A percentile compares a stretch with the other conserved stretches of the same genome.
phyloP scores from a whole-genome alignment of 1,140 invertebrate species.

The Brachionus koreanus region DNA sequence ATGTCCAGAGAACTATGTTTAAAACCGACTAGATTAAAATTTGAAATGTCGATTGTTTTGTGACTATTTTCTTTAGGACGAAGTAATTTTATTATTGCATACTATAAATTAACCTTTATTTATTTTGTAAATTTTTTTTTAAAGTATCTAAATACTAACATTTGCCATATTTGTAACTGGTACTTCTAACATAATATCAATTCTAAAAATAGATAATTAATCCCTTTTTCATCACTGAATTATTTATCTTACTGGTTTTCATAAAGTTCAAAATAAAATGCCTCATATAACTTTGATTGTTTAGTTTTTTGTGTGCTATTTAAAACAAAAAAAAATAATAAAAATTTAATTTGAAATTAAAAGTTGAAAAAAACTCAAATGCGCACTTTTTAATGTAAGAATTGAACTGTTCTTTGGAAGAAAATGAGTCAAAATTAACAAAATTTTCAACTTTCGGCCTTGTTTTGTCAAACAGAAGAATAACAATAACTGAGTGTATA shows the following conservation, averaged over 20 bases:
- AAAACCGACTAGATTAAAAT: background rate
- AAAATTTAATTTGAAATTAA: background rate
- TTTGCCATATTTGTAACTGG: background rate
- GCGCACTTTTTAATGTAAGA: background rate
- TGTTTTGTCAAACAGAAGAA: background rate
- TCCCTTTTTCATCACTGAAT: background rate
- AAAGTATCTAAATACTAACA: background rate
- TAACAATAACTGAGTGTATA: background rate
- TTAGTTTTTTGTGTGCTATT: background rate
- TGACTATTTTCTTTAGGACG: background rate
- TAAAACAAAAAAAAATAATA: background rate
- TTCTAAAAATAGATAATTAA: background rate
- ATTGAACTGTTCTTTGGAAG: constrained; percentile 9
- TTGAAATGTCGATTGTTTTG: background rate
- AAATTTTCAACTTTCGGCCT: constrained; percentile 19
- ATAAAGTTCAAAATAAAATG: constrained; percentile 28
- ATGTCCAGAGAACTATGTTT: constrained; percentile 2
- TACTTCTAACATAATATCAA: constrained; percentile 18
- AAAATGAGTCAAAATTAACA: background rate
- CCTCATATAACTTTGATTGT: background rate
- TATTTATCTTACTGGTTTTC: constrained; percentile 23
- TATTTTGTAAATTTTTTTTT: background rate
- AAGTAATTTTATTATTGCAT: constrained; percentile 5
- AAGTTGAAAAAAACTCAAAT: background rate
- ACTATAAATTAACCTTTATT: background rate